phyloP scores from a whole-genome alignment of 2,888 invertebrate genomes.

The Anoncus sp. region DNA sequence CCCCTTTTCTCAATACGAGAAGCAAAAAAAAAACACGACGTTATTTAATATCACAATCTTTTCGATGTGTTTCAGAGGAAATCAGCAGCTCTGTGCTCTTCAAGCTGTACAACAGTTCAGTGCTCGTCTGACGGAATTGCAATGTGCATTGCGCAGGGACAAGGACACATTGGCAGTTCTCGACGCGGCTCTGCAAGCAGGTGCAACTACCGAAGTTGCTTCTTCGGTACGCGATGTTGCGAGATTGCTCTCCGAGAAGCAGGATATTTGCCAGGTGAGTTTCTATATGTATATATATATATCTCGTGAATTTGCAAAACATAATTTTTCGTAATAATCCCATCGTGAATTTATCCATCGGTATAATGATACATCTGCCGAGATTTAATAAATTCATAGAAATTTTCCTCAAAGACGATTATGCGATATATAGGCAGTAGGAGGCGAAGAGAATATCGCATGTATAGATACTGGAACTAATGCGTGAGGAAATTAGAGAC shows the following conservation, averaged over 20 bases:
- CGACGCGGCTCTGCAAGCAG: slow-evolving; percentile 84
- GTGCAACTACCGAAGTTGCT: slow-evolving; percentile 84
- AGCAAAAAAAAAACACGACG: neutral
- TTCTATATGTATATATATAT: neutral
- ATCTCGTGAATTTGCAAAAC: slow-evolving; percentile 25
- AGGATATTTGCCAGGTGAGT: slow-evolving; percentile 78
- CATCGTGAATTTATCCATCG: slow-evolving; percentile 3
- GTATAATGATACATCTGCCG: slow-evolving; percentile 44
- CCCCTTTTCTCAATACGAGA: slow-evolving; percentile 17
- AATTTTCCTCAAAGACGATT: slow-evolving; percentile 40
- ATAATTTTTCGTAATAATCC: slow-evolving; percentile 21
- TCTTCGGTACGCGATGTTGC: slow-evolving; percentile 86
- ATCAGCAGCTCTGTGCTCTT: slow-evolving; percentile 88
- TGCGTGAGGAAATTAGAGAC: slow-evolving; percentile 63
- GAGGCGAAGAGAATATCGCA: slow-evolving; percentile 33
- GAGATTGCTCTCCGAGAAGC: slow-evolving; percentile 85
- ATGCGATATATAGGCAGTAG: slow-evolving; percentile 1
- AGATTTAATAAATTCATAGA: slow-evolving; percentile 52
- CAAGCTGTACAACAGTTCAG: slow-evolving; percentile 91
- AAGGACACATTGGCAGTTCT: slow-evolving; percentile 85
- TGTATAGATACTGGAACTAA: slow-evolving; percentile 57
- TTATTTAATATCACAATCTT: slow-evolving; percentile 26
- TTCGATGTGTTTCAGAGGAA: slow-evolving; percentile 85
- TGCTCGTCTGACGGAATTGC: slow-evolving; percentile 90
- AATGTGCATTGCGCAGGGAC: slow-evolving; percentile 90